Evolutionary conservation across 2,113 vertebrate genomes (phyloP).

Genomic region (Phoxinus phoxinus): DNA sequence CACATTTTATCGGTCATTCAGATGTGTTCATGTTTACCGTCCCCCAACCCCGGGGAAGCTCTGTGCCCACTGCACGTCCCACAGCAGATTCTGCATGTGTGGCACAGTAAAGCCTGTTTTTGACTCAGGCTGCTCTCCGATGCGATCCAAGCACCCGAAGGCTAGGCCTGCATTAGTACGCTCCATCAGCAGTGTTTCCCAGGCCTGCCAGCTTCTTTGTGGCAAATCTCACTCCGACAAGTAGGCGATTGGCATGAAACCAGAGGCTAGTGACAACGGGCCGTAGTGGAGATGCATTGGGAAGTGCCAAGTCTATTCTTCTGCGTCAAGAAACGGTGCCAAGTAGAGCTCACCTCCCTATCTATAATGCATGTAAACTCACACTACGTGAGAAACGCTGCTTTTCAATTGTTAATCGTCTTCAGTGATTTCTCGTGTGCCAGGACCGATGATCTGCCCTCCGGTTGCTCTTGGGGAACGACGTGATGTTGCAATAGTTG

Average conservation of each 20-base stretch:
- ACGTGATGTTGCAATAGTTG: slow-evolving; percentile 12
- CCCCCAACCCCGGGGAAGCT: background rate
- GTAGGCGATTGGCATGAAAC: slow-evolving; percentile 79
- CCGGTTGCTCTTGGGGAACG: slow-evolving; percentile 14
- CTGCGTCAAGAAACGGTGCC: slow-evolving; percentile 64
- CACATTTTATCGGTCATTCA: background rate
- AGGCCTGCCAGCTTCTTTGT: slow-evolving; percentile 80
- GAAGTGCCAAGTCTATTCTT: slow-evolving; percentile 77
- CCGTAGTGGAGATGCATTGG: slow-evolving; percentile 75
- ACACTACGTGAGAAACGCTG: slow-evolving; percentile 13
- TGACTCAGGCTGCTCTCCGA: slow-evolving; percentile 48
- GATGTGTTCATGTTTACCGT: background rate
- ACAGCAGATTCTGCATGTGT: background rate
- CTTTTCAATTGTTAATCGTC: slow-evolving; percentile 8
- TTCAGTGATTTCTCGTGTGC: background rate
- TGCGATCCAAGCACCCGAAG: slow-evolving; percentile 73
- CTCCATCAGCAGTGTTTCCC: slow-evolving; percentile 79
- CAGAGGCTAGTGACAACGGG: slow-evolving; percentile 81
- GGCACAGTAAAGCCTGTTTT: slow-evolving; percentile 58
- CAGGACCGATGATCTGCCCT: background rate
- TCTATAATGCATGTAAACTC: slow-evolving; percentile 47
- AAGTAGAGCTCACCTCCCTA: slow-evolving; percentile 68
- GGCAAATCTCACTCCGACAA: slow-evolving; percentile 78
- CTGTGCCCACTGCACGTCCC: background rate
- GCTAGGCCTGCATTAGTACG: slow-evolving; percentile 72